Evolutionary conservation across 2,113 vertebrate genomes (phyloP).

Genomic region (Ranitomeya imitator): DNA sequence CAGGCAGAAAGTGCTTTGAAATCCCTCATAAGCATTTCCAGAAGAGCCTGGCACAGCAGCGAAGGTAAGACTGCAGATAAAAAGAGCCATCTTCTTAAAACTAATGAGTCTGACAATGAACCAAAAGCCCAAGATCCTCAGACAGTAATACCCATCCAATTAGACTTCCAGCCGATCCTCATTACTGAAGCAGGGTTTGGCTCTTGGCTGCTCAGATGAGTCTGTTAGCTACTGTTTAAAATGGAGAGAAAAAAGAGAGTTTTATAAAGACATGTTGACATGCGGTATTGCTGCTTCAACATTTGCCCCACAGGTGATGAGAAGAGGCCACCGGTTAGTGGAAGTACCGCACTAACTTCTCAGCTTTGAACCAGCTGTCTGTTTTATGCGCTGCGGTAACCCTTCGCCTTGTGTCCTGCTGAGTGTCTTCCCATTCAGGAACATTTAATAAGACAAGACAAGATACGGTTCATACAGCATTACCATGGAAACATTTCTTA

Average conservation of each 20-base stretch:
- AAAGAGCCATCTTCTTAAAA: constrained; percentile 63
- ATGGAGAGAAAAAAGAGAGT: constrained; percentile 58
- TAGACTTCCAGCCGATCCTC: constrained; percentile 65
- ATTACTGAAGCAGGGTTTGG: constrained; percentile 63
- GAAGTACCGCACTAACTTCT: constrained; percentile 31
- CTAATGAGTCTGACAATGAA: constrained; percentile 63
- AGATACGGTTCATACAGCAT: constrained; percentile 66
- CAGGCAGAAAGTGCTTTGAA: constrained; percentile 39
- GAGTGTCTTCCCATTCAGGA: constrained; percentile 64
- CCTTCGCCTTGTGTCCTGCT: constrained; percentile 39
- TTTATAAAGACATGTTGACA: constrained; percentile 66
- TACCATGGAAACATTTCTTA: constrained; percentile 77
- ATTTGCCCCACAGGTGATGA: constrained; percentile 11
- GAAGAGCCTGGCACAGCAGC: constrained; percentile 34
- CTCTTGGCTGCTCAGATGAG: constrained; percentile 62
- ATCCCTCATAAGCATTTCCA: constrained; percentile 28
- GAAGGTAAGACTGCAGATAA: constrained; percentile 47
- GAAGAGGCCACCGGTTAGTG: background rate
- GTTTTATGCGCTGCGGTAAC: background rate
- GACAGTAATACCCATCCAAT: constrained; percentile 66
- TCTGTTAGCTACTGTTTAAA: constrained; percentile 49
- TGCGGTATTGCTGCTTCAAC: constrained; percentile 57
- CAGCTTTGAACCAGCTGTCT: constrained; percentile 38
- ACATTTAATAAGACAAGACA: constrained; percentile 72
- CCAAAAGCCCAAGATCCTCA: constrained; percentile 59